Base-by-base conservation (phyloP, 1,140 invertebrate species). In the Temnothorax nylanderi region DNA sequence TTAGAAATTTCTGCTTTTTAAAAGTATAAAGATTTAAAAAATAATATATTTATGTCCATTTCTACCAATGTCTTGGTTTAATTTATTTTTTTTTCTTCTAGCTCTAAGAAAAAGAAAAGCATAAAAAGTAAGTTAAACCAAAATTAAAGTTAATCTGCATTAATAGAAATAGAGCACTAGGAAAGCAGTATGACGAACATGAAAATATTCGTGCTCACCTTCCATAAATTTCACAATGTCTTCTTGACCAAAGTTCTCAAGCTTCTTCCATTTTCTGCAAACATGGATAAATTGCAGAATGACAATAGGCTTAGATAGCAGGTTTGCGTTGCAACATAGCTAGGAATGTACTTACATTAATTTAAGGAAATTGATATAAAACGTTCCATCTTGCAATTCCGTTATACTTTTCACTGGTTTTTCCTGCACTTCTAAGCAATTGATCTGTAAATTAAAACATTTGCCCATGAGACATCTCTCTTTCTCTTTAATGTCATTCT, bases 281-380 rank as follows among this genome's bases (percentile, higher is more conserved):
- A 88, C 60, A 54, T 11, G 3, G 44, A 58, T 44, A 21, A 37
- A 32, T 58, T 88, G 34, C n/a, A n/a, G n/a, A 32, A 64, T 51
- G 49, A 62, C 5, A 44, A n/a, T 8, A 41, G 34, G 4, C 8
- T 41, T n/a, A 65, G 34, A 21, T 58, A 56, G 56, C 5, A 44
- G 21, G 51, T 37, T 71, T 41, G 26, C 16, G 60, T 74, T 49
- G 64, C 26, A 51, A 80, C n/a, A 62, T 16, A 32, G 37, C 37
- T 21, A 49, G 1, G 8, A 65, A 47, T 18, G 21, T 78, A 89
- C 89, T 92, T 84, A 92, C 91, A 92, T 84, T 69, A 85, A 85
- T 21, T 87, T 67, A 26, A 93, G 86, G 10, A 92, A 81, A 44
- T 89, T 91, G n/a, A 56, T 76, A 69, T 90, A 93, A 69, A 93